Percentiles rank a stretch among this genome's conserved stretches.
Evolutionary conservation across 2,888 invertebrate genomes (phyloP).

Genomic region (Argyresthia goedartella): DNA sequence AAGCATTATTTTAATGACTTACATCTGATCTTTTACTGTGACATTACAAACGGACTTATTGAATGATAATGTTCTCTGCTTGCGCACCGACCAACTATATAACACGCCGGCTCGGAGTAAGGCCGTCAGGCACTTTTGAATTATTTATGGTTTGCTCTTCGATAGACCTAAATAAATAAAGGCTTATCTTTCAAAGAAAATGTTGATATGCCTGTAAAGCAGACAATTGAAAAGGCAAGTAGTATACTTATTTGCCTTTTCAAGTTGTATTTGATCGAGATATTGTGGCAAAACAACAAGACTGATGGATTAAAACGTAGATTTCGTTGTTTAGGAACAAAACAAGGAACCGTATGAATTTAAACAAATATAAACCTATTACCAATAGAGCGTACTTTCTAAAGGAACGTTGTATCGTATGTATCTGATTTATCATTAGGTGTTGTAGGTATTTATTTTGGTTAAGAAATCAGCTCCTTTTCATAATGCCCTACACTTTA

Average conservation of each 20-base stretch:
- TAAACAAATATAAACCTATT: not conserved
- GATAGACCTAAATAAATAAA: too few species aligned
- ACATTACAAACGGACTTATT: not conserved
- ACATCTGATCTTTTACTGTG: too few species aligned
- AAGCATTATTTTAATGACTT: not conserved
- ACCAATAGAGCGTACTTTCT: not conserved
- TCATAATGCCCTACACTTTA: not conserved
- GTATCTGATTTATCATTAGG: not conserved
- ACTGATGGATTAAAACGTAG: constrained; percentile 1
- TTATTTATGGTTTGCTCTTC: too few species aligned
- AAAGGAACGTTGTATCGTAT: not conserved
- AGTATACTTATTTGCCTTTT: not conserved
- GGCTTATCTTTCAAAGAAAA: not conserved
- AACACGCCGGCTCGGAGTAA: too few species aligned
- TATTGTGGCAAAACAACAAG: constrained; percentile 2
- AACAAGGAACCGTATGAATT: not conserved
- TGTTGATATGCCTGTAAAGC: not conserved
- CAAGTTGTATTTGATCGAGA: not conserved
- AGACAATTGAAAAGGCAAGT: not conserved
- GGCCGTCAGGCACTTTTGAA: too few species aligned
- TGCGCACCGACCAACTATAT: too few species aligned
- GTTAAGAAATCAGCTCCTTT: too few species aligned
- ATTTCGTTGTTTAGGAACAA: not conserved
- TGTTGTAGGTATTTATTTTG: not conserved
- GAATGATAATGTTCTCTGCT: not conserved